Percentiles rank a stretch among this genome's conserved stretches.
Evolutionary conservation across 2,797 vertebrate species (phyloP).

Genomic region (Pipistrellus kuhlii): DNA sequence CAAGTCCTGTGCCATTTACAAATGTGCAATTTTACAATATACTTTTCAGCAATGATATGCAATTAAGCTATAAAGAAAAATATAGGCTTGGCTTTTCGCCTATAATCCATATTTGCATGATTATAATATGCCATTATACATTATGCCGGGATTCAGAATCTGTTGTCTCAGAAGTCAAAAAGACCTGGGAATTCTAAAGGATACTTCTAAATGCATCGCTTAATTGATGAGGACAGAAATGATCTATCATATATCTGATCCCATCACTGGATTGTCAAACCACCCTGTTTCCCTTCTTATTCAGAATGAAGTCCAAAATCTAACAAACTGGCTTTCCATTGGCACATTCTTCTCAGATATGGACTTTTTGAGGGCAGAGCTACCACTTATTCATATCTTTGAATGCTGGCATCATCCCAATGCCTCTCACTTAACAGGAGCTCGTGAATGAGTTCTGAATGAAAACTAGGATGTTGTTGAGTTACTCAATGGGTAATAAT

Average conservation of each 20-base stretch:
- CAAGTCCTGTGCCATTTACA: conserved; percentile 14
- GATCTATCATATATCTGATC: background rate
- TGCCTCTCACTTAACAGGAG: background rate
- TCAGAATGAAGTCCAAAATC: background rate
- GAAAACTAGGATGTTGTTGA: background rate
- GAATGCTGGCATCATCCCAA: background rate
- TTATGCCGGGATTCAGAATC: background rate
- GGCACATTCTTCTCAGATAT: background rate
- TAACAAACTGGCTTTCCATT: background rate
- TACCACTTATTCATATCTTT: background rate
- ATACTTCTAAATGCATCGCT: background rate
- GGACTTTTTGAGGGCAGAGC: background rate
- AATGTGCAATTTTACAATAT: conserved; percentile 54
- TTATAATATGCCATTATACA: conserved; percentile 36
- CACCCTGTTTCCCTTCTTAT: background rate
- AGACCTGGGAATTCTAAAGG: conserved; percentile 2
- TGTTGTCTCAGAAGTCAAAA: conserved; percentile 36
- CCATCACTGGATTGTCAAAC: background rate
- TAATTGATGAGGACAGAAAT: conserved; percentile 19
- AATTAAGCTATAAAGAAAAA: conserved; percentile 64
- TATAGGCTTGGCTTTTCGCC: conserved; percentile 14
- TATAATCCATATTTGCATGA: conserved; percentile 47
- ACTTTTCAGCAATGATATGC: conserved; percentile 9
- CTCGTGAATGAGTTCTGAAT: background rate
- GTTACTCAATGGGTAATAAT: background rate